phyloP scores from a whole-genome alignment of 2,113 vertebrate genomes.

The Narcine bancroftii region DNA sequence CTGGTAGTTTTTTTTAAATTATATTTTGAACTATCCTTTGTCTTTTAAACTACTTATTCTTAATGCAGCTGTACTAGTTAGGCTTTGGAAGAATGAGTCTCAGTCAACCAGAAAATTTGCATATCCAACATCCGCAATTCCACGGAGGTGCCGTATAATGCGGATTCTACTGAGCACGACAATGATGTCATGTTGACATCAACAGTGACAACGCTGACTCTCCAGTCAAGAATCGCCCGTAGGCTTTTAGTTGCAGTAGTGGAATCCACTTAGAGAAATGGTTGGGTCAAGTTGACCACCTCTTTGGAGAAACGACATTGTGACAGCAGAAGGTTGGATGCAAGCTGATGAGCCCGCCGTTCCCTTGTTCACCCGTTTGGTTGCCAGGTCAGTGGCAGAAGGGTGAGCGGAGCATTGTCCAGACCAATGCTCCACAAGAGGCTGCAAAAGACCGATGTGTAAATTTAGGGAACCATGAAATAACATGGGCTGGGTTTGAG shows the following conservation, averaged over 20 bases:
- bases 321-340: neutral
- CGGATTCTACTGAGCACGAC: no score
- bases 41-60: no score
- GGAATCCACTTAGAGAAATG: neutral
- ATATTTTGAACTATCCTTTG: no score
- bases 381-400: neutral
- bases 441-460: neutral
- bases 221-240: no score
- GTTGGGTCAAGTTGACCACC: neutral
- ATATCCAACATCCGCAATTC: no score
- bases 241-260: neutral
- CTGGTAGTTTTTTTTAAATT: no score
- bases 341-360: neutral
- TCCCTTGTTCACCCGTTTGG: neutral
- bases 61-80: no score
- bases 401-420: neutral
- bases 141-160: no score
- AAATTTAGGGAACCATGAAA: neutral
- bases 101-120: no score
- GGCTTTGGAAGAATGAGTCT: no score
- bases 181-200: no score
- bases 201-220: no score
- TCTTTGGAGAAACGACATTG: neutral
- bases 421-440: neutral
- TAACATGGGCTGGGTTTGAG: neutral